A percentile compares a stretch with the other conserved stretches of the same genome.
Conservation (phyloP, 2,113 vertebrate genomes). For the Orthochromis malagaraziensis region DNA sequence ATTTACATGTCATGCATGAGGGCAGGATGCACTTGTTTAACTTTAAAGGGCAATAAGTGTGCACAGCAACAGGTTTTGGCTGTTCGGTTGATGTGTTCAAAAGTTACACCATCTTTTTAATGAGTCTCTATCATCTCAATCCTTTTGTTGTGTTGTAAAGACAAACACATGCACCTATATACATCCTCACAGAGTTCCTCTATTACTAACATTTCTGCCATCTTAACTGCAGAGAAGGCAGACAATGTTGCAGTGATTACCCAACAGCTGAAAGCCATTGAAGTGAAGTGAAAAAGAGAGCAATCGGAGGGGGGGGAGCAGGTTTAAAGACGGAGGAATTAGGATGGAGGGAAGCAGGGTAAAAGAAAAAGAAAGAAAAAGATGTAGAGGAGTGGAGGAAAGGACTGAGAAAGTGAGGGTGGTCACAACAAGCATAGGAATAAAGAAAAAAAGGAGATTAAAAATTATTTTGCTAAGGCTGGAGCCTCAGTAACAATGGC, state of each 20-base stretch:
- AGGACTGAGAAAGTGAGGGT: background rate
- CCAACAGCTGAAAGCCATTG: constrained; percentile 67
- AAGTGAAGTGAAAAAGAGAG: constrained; percentile 42
- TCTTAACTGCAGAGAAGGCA: constrained; percentile 27
- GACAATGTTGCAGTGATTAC: constrained; percentile 58
- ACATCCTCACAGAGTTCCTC: constrained; percentile 2
- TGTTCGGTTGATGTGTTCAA: background rate
- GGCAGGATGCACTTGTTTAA: background rate
- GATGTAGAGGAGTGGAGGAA: background rate
- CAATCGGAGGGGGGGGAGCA: background rate
- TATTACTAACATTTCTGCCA: constrained; percentile 10
- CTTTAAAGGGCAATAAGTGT: background rate
- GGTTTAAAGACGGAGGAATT: background rate
- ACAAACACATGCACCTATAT: constrained; percentile 12
- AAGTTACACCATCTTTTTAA: background rate
- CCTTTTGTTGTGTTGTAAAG: background rate
- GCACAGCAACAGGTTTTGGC: background rate
- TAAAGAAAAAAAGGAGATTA: background rate
- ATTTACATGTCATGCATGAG: background rate
- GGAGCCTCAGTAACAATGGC: background rate
- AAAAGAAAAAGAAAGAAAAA: background rate
- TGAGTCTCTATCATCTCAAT: background rate
- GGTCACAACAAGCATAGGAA: background rate
- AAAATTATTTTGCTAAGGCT: constrained; percentile 16
- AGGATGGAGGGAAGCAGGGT: background rate